Base-by-base conservation (phyloP, 2,797 vertebrate species). In the Pempheris klunzingeri region DNA sequence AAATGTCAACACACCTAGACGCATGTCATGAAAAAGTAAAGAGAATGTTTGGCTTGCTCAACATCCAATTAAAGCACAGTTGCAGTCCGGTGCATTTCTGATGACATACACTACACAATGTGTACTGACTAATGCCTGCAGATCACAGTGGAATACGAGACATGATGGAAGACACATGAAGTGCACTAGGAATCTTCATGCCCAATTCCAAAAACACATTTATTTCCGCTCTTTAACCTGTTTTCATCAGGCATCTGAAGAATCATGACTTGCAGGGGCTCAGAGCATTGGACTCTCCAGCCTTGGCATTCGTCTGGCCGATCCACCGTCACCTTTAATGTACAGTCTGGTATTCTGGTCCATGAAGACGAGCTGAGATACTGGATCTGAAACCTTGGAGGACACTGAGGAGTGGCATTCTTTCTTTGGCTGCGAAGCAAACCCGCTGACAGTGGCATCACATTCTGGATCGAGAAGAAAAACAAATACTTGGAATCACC, bases 221-320 rank as follows among this genome's bases (percentile, higher is more conserved):
- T 32, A 69, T 80, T 71, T 4, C 28, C 14, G 28, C 24, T 53
- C 12, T 44, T 77, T 69, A 38, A 99, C 98, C 97, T 98, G 95
- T 96, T 97, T 91, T 98, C 97, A 90, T 99, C 96, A 0, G 98
- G 97, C 81, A 99, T 97, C 69, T 98, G 96, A 58, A 99, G 95
- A 7, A 92, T 95, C 97, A 99, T 96, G 89, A 96, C 95, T 93
- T 97, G 97, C 74, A 96, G 90, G 61, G 96, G 95, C 49, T 96
- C 95, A 53, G 90, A 65, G 74, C 97, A 97, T 39, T 96, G 95
- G 69, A 98, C 92, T 90, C 94, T 95, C 97, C 97, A 99, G 73
- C 98, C 98, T 4, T 95, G 95, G 28, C 90, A 93, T 44, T 97
- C 96, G 62, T 96, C 96, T 58, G 96, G 93, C 1, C 90, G 90